Conservation (phyloP, 2,888 invertebrate species). For the Endomychus coccineus region DNA sequence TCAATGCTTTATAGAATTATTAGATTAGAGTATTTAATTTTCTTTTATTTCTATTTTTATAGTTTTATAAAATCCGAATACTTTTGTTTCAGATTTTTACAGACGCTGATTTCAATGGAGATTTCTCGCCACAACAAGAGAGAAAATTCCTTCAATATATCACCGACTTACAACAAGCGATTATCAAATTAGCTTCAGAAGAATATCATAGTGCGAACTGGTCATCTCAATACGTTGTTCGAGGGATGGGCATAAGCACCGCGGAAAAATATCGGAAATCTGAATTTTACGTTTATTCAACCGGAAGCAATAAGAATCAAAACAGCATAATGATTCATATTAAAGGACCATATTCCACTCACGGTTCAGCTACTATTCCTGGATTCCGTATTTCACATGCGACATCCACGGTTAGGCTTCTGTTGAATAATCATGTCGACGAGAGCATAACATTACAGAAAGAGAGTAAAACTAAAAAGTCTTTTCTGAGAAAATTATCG, state of each 20-base stretch:
- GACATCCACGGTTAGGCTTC: conserved; percentile 15
- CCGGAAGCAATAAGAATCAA: conserved; percentile 14
- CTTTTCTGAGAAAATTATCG: conserved; percentile 18
- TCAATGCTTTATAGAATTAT: too few species aligned
- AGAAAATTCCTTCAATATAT: conserved; percentile 51
- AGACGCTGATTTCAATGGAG: conserved; percentile 48
- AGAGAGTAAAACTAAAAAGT: conserved; percentile 17
- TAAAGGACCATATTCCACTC: conserved; percentile 36
- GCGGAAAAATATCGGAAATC: conserved; percentile 51
- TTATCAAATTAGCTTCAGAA: conserved; percentile 25
- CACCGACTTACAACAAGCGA: conserved; percentile 43
- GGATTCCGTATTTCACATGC: conserved; percentile 19
- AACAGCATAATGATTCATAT: conserved; percentile 33
- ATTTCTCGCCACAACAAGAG: conserved; percentile 50
- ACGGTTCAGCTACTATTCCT: conserved; percentile 29
- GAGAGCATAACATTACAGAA: conserved; percentile 7
- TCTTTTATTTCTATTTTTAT: too few species aligned
- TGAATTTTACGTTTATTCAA: conserved; percentile 51
- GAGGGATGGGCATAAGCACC: conserved; percentile 54
- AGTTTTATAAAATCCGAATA: background rate
- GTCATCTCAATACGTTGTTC: conserved; percentile 49
- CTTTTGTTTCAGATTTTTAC: conserved; percentile 49
- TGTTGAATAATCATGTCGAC: conserved; percentile 11
- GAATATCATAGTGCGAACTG: conserved; percentile 21
- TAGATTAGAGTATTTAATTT: too few species aligned